Evolutionary conservation across 2,888 invertebrate species (phyloP), one percentile per base, ranked within the genome.

Genomic region (Pteria penguin): DNA sequence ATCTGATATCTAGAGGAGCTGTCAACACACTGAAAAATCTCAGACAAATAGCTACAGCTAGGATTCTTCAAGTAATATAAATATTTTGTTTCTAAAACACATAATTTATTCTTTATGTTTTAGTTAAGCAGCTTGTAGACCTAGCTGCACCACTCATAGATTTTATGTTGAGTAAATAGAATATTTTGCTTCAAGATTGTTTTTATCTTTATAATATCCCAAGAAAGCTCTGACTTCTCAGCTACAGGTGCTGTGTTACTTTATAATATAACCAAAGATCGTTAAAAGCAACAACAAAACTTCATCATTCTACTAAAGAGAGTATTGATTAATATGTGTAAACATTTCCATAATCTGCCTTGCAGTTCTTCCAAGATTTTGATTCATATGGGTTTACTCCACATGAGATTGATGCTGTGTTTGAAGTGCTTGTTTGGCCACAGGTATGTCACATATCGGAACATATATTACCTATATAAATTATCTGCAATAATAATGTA

Each of bases 351-450:
- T 45, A 58, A 22, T 45, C 55, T 84, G 32, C 75, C 32, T 85
- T 84, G 4, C 94, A 95, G 88, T 95, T 97, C 87, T 97, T 97
- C 89, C 94, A 94, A 58, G 95, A 95, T 80, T 97, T 96, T 89
- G 95, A 96, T 75, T 94, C 94, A 78, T 97, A 96, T 89, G 91
- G 93, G 3, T 98, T 97, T 96, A 93, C 93, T 4, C 90, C 92
- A 27, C 92, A 93, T 4, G 96, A 97, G 91, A 92, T 97, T 11
- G 94, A 95, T 79, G 95, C 95, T 0, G 90, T 97, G 24, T 97
- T 96, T 88, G 93, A 95, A 65, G 94, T 96, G 0, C 95, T 96
- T 63, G 94, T 98, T 11, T 97, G 96, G 95, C 97, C 97, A 0
- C 94, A 95, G 87, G 92, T 97, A 73, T 72, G 80, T 72, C n/a